A percentile compares a stretch with the other conserved stretches of the same genome.
Evolutionary conservation across 92 coral and sea anemone genomes (phyloP).

Genomic region (Zoanthus sansibaricus): DNA sequence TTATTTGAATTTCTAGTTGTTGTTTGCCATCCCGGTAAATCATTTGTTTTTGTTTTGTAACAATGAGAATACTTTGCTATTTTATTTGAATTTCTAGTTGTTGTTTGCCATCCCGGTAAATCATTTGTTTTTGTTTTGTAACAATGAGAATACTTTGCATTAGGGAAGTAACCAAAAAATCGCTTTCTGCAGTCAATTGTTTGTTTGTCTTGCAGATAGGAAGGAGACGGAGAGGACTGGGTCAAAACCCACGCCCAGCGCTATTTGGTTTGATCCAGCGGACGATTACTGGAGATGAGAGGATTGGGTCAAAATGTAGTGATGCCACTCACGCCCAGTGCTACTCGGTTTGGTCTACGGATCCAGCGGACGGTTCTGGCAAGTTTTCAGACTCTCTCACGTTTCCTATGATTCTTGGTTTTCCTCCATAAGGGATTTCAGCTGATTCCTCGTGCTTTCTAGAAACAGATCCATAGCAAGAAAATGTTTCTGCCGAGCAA

Average conservation of each 20-base stretch:
- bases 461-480: slow-evolving; percentile 87
- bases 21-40: too few relatives aligned
- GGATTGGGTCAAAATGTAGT: neutral
- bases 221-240: neutral
- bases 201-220: neutral
- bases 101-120: too few relatives aligned
- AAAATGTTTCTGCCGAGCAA: slow-evolving; percentile 77
- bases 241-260: neutral
- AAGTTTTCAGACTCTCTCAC: neutral
- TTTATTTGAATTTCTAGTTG: too few relatives aligned
- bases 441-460: slow-evolving; percentile 87
- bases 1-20: too few relatives aligned
- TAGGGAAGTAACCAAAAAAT: neutral
- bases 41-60: neutral
- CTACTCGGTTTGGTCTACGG: neutral
- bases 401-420: slow-evolving; percentile 25
- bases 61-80: neutral
- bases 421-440: slow-evolving; percentile 77
- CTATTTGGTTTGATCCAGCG: neutral
- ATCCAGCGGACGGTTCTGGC: neutral
- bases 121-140: neutral
- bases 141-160: neutral
- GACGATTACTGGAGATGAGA: neutral
- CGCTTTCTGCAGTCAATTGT: neutral
- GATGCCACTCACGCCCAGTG: neutral